These are phyloP conservation scores for Brenthis daphne DNA, from an alignment of 2,888 invertebrate species.

Conservation along the genomic window DNA sequence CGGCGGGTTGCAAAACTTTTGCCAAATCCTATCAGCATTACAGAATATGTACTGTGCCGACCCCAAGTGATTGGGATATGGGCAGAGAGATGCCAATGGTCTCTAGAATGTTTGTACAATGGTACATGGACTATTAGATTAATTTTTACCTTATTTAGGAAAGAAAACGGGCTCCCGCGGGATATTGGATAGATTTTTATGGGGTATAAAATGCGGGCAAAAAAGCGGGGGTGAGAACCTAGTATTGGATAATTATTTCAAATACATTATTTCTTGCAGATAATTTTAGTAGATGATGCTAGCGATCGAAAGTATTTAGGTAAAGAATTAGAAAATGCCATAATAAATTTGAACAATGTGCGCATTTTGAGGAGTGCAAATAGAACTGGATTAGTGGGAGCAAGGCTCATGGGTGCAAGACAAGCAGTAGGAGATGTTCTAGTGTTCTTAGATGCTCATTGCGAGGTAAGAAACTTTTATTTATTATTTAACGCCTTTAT, in stretches of 20 bases:
- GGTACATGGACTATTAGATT: too few relatives aligned
- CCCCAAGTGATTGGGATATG: too few relatives aligned
- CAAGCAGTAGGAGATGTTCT: conserved; percentile 91
- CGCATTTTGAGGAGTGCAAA: conserved; percentile 88
- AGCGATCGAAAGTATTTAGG: conserved; percentile 70
- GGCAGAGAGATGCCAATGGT: too few relatives aligned
- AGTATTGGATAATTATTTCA: not conserved
- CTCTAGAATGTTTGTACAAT: too few relatives aligned
- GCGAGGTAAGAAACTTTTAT: conserved; percentile 86
- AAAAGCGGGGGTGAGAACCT: too few relatives aligned
- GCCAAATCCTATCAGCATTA: too few relatives aligned
- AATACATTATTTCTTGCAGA: conserved; percentile 50
- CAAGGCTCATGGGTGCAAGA: conserved; percentile 93
- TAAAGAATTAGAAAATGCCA: conserved; percentile 66
- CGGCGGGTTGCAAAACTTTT: too few relatives aligned
- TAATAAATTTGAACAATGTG: conserved; percentile 59
- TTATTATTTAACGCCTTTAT: not conserved
- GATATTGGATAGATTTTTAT: too few relatives aligned
- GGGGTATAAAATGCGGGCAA: too few relatives aligned
- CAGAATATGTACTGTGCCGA: too few relatives aligned
- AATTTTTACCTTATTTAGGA: too few relatives aligned
- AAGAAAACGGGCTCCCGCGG: too few relatives aligned
- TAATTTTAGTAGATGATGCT: conserved; percentile 75
- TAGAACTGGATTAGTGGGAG: conserved; percentile 94
- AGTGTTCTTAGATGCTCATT: conserved; percentile 96